Base-by-base conservation (phyloP, 1,140 invertebrate genomes). In the Neodiprion pinetum region DNA sequence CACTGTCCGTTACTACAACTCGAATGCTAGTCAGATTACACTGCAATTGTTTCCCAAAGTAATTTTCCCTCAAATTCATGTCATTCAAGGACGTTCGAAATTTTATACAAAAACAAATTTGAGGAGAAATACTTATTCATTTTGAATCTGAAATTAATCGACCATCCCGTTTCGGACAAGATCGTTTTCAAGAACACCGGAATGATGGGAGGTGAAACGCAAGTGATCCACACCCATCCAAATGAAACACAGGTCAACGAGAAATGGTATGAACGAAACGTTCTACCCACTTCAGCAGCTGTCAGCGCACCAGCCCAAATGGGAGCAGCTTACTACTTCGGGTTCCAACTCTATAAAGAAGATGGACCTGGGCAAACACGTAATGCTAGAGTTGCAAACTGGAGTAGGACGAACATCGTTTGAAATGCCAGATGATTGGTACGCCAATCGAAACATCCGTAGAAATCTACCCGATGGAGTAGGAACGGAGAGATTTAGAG, bases 331-430 rank as follows among this genome's bases (percentile, higher is more conserved):
- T 70, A 75, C 69, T 74, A 49, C 11, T 78, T 78, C 47, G 77
- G 77, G 23, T 78, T 77, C 73, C 77, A 78, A 75, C 70, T 72
- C 1, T 78, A 72, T 50, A 78, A 78, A 72, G 75, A 72, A 50
- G n/a, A 67, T 11, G 75, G 68, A 73, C 4, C 49, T 49, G 77
- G 77, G 50, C 48, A 74, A 72, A 69, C 9, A 12, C 72, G 74
- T 7, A 14, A 1, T 1, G 48, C 28, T 49, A 71, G 73, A 68
- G 47, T 61, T 23, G 21, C 5, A 50, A 78, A 79, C 50, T 79
- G 78, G 77, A 76, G 71, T 67, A 76, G 75, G 69, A 23, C 78
- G 4, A 67, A 12, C 4, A 40, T 11, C 73, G 48, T 78, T 75
- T 75, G 48, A 17, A 4, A 77, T 78, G 70, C 77, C 76, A 72